A percentile compares a stretch with the other conserved stretches of the same genome.
Conservation (phyloP, 2,888 invertebrate genomes). For the Globia sparganii region DNA sequence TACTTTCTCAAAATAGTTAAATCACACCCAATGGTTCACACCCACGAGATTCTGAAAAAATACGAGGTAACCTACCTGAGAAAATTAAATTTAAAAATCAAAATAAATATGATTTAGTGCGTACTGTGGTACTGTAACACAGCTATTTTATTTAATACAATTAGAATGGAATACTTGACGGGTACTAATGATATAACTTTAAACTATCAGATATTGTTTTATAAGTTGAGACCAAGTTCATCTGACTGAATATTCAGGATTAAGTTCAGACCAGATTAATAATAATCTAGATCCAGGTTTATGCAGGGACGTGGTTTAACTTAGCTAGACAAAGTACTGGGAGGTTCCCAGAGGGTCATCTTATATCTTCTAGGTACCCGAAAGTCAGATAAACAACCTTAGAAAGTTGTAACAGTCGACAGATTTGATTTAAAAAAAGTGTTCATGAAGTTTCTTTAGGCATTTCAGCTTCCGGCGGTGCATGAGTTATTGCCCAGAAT, state of each 20-base stretch:
- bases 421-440: too few species aligned
- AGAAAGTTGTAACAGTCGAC: too few species aligned
- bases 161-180: slow-evolving; percentile 18
- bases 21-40: too few species aligned
- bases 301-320: slow-evolving; percentile 8
- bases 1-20: too few species aligned
- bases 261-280: slow-evolving; percentile 6
- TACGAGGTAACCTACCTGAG: too few species aligned
- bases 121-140: slow-evolving; percentile 3
- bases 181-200: slow-evolving; percentile 16
- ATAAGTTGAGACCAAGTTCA: neutral
- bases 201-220: slow-evolving; percentile 28
- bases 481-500: neutral
- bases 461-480: neutral
- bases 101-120: too few species aligned
- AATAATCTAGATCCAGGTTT: slow-evolving; percentile 6
- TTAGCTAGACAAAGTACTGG: slow-evolving; percentile 9
- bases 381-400: neutral
- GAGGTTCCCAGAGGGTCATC: neutral
- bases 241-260: slow-evolving; percentile 24
- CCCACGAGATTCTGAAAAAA: too few species aligned
- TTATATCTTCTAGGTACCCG: neutral
- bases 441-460: neutral
- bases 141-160: slow-evolving; percentile 13
- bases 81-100: too few species aligned